A percentile compares a stretch with the other conserved stretches of the same genome.
These are phyloP conservation scores for Rhingia campestris DNA, from an alignment of 2,888 invertebrate species.

Conservation along the genomic window DNA sequence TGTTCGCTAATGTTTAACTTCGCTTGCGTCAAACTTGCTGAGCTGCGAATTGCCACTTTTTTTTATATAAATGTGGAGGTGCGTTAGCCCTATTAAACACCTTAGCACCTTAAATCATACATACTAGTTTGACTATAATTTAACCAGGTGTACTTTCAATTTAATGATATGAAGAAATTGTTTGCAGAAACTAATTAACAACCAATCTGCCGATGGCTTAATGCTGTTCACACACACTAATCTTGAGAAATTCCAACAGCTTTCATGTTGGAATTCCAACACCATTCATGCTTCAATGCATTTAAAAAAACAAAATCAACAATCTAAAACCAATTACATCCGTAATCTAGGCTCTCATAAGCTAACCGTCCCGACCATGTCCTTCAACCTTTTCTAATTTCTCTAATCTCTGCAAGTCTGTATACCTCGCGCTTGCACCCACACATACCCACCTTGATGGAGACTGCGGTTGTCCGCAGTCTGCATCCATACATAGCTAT, in stretches of 20 bases:
- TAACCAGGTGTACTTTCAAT: neutral
- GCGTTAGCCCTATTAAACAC: too few species aligned
- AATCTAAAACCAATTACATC: slow-evolving; percentile 53
- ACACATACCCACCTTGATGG: slow-evolving; percentile 2
- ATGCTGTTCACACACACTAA: slow-evolving; percentile 20
- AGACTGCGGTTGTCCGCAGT: neutral
- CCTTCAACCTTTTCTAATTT: slow-evolving; percentile 46
- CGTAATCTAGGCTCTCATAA: slow-evolving; percentile 41
- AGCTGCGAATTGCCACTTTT: too few species aligned
- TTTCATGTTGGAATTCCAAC: too few species aligned
- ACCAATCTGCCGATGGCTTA: slow-evolving; percentile 10
- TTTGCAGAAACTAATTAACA: slow-evolving; percentile 32
- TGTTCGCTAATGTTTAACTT: too few species aligned
- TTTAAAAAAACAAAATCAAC: slow-evolving; percentile 13
- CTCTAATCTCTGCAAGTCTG: neutral
- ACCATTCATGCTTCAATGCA: slow-evolving; percentile 11
- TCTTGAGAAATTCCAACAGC: neutral
- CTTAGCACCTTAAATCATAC: too few species aligned
- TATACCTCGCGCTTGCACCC: slow-evolving; percentile 7
- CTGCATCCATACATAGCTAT: slow-evolving; percentile 1
- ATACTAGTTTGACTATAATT: neutral
- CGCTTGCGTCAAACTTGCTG: too few species aligned
- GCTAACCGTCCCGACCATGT: slow-evolving; percentile 31
- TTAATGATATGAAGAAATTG: neutral
- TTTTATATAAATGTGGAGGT: too few species aligned